Evolutionary conservation across 2,888 invertebrate species (phyloP).

Genomic region (Ernsta delagoae): DNA sequence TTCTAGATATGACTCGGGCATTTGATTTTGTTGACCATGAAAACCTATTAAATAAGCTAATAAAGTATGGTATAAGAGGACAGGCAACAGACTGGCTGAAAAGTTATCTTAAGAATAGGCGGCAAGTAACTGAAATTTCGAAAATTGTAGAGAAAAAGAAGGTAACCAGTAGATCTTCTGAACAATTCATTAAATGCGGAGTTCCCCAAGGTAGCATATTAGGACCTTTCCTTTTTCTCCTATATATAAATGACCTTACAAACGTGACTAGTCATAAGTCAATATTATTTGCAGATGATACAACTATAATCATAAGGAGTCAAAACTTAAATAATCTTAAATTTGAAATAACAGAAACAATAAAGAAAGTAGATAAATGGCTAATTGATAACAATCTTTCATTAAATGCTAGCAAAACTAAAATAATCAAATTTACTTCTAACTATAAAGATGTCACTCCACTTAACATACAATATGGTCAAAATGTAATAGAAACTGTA

Average conservation of each 20-base stretch:
- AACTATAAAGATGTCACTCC: too few species aligned
- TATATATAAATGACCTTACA: not conserved
- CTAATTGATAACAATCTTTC: not conserved
- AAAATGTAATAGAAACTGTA: conserved; percentile 5
- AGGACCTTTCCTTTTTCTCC: conserved; percentile 20
- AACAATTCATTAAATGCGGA: not conserved
- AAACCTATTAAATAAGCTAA: conserved; percentile 17
- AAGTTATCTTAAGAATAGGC: conserved; percentile 4
- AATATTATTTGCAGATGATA: not conserved
- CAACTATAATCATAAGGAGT: not conserved
- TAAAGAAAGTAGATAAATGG: not conserved
- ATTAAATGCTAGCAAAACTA: conserved; percentile 7
- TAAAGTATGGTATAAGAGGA: conserved; percentile 32
- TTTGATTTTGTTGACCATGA: conserved; percentile 37
- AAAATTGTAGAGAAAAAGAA: not conserved
- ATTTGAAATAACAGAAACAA: not conserved
- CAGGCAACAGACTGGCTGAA: conserved; percentile 13
- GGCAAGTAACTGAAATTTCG: not conserved
- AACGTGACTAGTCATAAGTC: not conserved
- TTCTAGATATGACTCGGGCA: conserved; percentile 38
- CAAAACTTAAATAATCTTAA: not conserved
- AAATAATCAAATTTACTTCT: conserved; percentile 1
- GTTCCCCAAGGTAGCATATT: conserved; percentile 39
- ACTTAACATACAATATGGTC: not conserved
- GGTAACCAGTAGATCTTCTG: not conserved